A percentile compares a stretch with the other conserved stretches of the same genome.
These are phyloP conservation scores for Sceloporus undulatus DNA, from an alignment of 2,113 vertebrate genomes.

Conservation along the genomic window DNA sequence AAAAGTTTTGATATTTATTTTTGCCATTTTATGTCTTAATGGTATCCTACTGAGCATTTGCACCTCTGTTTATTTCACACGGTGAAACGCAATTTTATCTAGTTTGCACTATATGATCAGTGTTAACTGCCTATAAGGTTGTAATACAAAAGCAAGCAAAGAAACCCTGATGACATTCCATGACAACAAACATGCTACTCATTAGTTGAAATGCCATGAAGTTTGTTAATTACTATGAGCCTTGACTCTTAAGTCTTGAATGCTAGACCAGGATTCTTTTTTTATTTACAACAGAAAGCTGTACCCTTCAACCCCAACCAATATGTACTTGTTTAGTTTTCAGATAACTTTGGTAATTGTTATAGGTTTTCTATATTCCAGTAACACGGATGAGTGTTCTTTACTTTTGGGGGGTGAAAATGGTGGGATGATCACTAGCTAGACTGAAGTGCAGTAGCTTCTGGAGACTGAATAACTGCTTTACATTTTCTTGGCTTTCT, in stretches of 20 bases:
- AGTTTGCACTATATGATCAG: slow-evolving; percentile 98
- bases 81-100: slow-evolving; percentile 89
- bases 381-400: slow-evolving; percentile 63
- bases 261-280: slow-evolving; percentile 72
- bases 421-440: slow-evolving; percentile 53
- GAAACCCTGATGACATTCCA: slow-evolving; percentile 83
- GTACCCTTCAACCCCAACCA: slow-evolving; percentile 55
- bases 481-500: slow-evolving; percentile 65
- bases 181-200: slow-evolving; percentile 71
- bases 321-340: slow-evolving; percentile 65
- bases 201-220: slow-evolving; percentile 76
- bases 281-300: slow-evolving; percentile 63
- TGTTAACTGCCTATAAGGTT: slow-evolving; percentile 95
- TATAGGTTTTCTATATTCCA: slow-evolving; percentile 70
- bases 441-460: slow-evolving; percentile 51
- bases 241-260: slow-evolving; percentile 67
- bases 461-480: slow-evolving; percentile 62
- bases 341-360: slow-evolving; percentile 65
- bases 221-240: slow-evolving; percentile 73
- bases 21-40: slow-evolving; percentile 99
- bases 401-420: slow-evolving; percentile 53
- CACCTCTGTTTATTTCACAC: slow-evolving; percentile 92
- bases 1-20: slow-evolving; percentile 99
- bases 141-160: slow-evolving; percentile 78
- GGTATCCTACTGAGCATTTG: slow-evolving; percentile 97